Evolutionary conservation across 2,113 vertebrate species (phyloP), one percentile per base, ranked within the genome.

Genomic region (Eptesicus fuscus): DNA sequence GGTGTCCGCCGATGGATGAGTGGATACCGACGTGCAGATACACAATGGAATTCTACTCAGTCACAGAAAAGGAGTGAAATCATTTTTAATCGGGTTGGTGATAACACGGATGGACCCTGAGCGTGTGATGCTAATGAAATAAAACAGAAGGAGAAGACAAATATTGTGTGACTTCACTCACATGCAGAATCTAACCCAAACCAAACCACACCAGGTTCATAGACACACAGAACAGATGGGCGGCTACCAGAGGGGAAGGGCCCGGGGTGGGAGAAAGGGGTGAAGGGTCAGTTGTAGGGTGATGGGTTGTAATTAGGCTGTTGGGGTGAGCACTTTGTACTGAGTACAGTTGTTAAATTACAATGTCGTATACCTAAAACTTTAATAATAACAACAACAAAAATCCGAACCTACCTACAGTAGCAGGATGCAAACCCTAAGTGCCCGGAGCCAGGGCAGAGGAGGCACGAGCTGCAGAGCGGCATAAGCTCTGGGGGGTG

Each of bases 381-480:
- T n/a, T 53, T n/a, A 35, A 35, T 35, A 78, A 23, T 35, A 78
- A 23, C 51, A 35, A 78, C 28, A 53, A 37, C 32, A 47, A 16
- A 47, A 28, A 28, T 49, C 28, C 59, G 63, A 84, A 67, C 22
- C 61, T 83, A 83, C 30, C 32, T 56, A 30, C 47, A 83, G 14
- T 30, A 35, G 88, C 65, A 73, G 73, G 79, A 83, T 32, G 9
- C 14, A 82, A 78, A 40, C 35, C 25, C 80, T 56, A 70, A 83
- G 67, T 83, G 11, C 70, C 37, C n/a, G 25, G 47, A 94, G 69
- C 44, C 53, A 47, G 40, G 17, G 9, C 18, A 8, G 32, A n/a
- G 25, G 65, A 82, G 44, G 12, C 32, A 56, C 16, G 44, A 9
- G 25, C 13, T 77, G 2, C 16, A 63, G 51, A 35, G 7, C 4